Evolutionary conservation across 2,888 invertebrate species (phyloP).

Genomic region (Pantelozetes paolii): DNA sequence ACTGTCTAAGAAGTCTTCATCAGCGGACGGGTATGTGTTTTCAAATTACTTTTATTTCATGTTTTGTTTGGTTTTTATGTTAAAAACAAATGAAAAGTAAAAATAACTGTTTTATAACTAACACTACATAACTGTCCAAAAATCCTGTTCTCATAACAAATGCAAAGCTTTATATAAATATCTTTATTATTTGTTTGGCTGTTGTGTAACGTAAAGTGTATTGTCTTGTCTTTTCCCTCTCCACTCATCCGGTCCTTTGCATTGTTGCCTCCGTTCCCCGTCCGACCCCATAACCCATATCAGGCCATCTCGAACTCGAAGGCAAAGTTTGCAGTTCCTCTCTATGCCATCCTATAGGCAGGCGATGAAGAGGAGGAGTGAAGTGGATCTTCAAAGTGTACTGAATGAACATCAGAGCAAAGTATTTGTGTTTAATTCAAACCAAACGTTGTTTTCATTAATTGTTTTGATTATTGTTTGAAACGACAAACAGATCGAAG

Average conservation of each 20-base stretch:
- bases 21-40: slow-evolving; percentile 39
- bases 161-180: too few species aligned
- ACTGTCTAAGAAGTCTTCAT: slow-evolving; percentile 51
- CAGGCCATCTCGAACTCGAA: slow-evolving; percentile 20
- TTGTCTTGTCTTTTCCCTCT: slow-evolving; percentile 13
- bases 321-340: slow-evolving; percentile 41
- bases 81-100: not conserved
- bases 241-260: not conserved
- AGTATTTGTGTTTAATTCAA: too few species aligned
- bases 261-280: not conserved
- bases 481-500: slow-evolving; percentile 52
- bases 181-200: too few species aligned
- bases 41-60: too few species aligned
- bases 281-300: too few species aligned
- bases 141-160: too few species aligned
- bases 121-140: not conserved
- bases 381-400: slow-evolving; percentile 46
- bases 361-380: slow-evolving; percentile 47
- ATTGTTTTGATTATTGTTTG: slow-evolving; percentile 20
- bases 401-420: slow-evolving; percentile 46
- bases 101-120: too few species aligned
- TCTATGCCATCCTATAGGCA: slow-evolving; percentile 43
- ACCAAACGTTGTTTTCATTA: not conserved
- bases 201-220: not conserved
- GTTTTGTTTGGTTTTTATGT: not conserved